phyloP scores from a whole-genome alignment of 2,113 vertebrate species.

The Bolborhynchus lineola region DNA sequence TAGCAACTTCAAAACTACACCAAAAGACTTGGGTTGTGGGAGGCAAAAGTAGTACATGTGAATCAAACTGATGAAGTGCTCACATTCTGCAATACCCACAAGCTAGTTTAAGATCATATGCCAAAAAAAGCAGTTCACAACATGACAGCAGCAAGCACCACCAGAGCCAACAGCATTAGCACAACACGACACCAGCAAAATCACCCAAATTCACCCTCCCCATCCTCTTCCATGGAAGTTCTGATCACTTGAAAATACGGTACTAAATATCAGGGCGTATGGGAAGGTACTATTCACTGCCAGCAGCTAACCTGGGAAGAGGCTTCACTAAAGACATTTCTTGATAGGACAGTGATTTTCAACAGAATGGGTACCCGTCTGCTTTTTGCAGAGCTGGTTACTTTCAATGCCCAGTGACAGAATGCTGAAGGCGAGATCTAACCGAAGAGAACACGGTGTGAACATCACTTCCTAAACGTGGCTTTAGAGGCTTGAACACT shows the following conservation, averaged over 20 bases:
- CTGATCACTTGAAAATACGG: not conserved
- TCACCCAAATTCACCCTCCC: not conserved
- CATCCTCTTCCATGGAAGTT: not conserved
- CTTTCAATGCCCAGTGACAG: not conserved
- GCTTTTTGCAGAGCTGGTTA: accelerated
- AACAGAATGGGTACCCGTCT: not conserved
- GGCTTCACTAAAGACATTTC: not conserved
- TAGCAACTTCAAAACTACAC: not conserved
- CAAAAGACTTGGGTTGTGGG: not conserved
- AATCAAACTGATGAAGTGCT: not conserved
- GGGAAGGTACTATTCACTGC: not conserved
- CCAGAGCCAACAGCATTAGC: not conserved
- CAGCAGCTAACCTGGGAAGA: not conserved
- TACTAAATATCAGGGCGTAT: not conserved
- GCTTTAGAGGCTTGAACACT: not conserved
- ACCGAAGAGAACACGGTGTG: not conserved
- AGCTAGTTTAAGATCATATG: not conserved
- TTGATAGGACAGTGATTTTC: not conserved
- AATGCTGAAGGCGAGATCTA: not conserved
- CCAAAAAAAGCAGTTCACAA: not conserved
- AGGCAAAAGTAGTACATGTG: not conserved
- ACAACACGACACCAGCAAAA: not conserved
- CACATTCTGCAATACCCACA: not conserved
- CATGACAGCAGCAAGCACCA: not conserved
- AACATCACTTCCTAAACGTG: not conserved